A percentile compares a stretch with the other conserved stretches of the same genome.
Conservation (phyloP, 2,113 vertebrate genomes). For the Tupaia chinensis region DNA sequence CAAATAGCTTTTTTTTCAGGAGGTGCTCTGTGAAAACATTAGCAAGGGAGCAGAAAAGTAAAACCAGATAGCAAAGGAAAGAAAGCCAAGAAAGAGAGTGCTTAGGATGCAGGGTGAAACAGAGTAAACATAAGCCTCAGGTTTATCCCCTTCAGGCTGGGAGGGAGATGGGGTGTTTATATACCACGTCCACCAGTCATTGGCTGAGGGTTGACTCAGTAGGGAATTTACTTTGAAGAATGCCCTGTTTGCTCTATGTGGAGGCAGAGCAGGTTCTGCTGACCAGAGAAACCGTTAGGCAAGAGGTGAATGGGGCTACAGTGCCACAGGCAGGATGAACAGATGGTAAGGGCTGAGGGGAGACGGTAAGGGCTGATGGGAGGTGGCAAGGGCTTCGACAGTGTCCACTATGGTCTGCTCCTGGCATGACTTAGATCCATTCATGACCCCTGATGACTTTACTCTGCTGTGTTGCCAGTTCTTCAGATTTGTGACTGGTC, state of each 20-base stretch:
- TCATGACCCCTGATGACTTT: not conserved
- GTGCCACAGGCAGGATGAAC: not conserved
- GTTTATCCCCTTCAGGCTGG: not conserved
- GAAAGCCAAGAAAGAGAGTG: not conserved
- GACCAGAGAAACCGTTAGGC: not conserved
- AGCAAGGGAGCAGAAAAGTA: not conserved
- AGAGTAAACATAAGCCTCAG: not conserved
- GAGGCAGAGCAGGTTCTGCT: not conserved
- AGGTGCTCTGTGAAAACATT: not conserved
- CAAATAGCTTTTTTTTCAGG: not conserved
- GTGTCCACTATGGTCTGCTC: not conserved
- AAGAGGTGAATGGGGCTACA: not conserved
- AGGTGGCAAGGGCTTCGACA: not conserved
- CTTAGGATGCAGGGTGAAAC: not conserved
- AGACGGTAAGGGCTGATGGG: not conserved
- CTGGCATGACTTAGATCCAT: not conserved
- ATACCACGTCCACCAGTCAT: not conserved
- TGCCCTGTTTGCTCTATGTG: not conserved
- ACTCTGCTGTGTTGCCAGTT: not conserved
- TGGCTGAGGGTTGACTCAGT: not conserved
- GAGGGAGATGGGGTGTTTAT: not conserved
- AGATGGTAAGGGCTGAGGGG: not conserved
- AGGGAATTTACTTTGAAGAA: slow-evolving; percentile 11
- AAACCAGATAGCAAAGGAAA: not conserved
- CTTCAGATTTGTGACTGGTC: not conserved